A percentile compares a stretch with the other conserved stretches of the same genome.
phyloP scores from a whole-genome alignment of 1,140 invertebrate species.

The Drosophila bipectinata region DNA sequence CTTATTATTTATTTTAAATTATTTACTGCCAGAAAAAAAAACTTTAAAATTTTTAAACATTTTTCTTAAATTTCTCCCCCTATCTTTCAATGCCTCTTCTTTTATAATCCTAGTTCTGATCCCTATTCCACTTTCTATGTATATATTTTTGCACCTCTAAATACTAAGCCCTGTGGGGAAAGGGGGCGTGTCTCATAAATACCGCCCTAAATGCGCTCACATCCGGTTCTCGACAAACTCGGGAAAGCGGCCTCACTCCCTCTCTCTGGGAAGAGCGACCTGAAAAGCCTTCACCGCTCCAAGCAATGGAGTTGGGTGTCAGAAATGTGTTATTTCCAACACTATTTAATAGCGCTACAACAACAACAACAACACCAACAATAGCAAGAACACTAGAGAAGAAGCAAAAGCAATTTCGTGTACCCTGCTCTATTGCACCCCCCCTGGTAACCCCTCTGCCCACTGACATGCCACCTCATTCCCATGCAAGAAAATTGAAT shows the following conservation, averaged over 20 bases:
- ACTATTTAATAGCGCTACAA: constrained; percentile 66
- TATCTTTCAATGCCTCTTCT: not conserved
- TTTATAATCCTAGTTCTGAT: not conserved
- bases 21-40: not conserved
- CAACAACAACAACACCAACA: constrained; percentile 16
- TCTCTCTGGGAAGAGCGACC: constrained; percentile 11
- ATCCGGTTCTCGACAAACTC: constrained; percentile 51
- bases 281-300: constrained; percentile 34
- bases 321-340: constrained; percentile 73
- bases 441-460: not conserved
- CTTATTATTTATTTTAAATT: too few relatives aligned
- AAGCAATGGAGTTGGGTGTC: constrained; percentile 51
- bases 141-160: constrained; percentile 16
- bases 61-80: not conserved
- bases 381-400: constrained; percentile 10
- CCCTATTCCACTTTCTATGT: not conserved
- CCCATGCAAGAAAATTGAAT: constrained; percentile 63
- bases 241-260: not conserved
- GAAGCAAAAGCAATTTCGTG: constrained; percentile 44
- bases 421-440: not conserved
- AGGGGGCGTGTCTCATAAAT: constrained; percentile 45
- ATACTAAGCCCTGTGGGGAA: constrained; percentile 11
- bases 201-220: constrained; percentile 64
- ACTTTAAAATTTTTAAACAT: not conserved
- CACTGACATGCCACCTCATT: constrained; percentile 12